Base-by-base conservation (phyloP, 2,888 invertebrate genomes). In the Ellobium chinense region DNA sequence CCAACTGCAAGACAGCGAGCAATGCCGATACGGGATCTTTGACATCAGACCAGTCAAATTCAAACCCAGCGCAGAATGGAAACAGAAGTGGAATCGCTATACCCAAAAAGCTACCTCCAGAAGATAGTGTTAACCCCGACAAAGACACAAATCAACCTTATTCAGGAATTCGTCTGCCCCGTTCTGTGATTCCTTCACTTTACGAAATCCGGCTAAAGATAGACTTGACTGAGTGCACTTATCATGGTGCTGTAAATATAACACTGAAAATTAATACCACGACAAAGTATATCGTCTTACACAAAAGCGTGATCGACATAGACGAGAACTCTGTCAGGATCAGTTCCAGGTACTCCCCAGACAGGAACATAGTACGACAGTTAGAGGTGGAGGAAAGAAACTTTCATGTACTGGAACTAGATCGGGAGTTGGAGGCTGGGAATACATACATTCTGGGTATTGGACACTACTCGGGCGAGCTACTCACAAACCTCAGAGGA, bases 161-260 rank as follows among this genome's bases (percentile, higher is more conserved):
- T 83, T 69, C 82, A 37, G 81, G 82, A 7, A 86, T 89, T 36
- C 87, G 90, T 4, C 80, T 90, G 27, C 88, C 90, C 1, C 73
- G 86, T 21, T 79, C 84, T 27, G 75, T 90, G 9, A 80, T 87
- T 21, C 90, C 90, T 1, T 69, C 83, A 2, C 85, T 87, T 77
- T 90, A 90, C 81, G 86, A 87, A 29, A 79, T 90, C 5, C 84
- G 87, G 60, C 78, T 90, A 36, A 80, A 82, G 62, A 79, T 89
- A 5, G 85, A 87, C 68, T 76, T 89, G 63, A 80, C 83, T 14
- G 85, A 86, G 14, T 84, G 81, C 29, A 73, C 62, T 4, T 90
- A 87, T 72, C 54, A 73, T 1, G 89, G 89, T 21, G 81, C 83
- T 12, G 89, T 89, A 1, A 85, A 87, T 58, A 89, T 90, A 69